Percentiles rank a stretch among this genome's conserved stretches.
phyloP scores from a whole-genome alignment of 2,797 vertebrate species.

The Macropus fuliginosus region DNA sequence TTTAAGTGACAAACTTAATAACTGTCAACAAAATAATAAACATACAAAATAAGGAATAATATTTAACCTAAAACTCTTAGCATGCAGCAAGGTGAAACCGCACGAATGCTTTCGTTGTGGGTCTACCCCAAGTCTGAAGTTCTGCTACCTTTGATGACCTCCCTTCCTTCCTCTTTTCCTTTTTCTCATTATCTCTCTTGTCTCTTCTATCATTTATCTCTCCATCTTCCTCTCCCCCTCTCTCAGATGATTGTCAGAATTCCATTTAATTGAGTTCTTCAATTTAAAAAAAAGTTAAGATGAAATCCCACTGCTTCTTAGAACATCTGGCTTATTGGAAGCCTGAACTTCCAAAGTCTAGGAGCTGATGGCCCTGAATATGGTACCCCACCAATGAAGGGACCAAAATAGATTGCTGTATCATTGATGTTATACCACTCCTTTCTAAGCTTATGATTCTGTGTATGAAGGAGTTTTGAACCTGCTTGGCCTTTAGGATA shows the following conservation, averaged over 20 bases:
- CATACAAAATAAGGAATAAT: not conserved
- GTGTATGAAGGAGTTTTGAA: not conserved
- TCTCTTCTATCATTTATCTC: no score
- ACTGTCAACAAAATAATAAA: not conserved
- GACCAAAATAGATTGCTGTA: not conserved
- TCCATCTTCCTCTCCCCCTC: no score
- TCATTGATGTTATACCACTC: not conserved
- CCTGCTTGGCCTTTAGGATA: not conserved
- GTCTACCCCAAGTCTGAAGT: not conserved
- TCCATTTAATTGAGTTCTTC: not conserved
- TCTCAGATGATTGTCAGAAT: not conserved
- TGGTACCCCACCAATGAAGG: not conserved
- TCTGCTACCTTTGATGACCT: not conserved
- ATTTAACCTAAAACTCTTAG: not conserved
- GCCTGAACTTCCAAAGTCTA: not conserved
- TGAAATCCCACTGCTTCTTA: conserved; percentile 18
- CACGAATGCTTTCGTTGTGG: not conserved
- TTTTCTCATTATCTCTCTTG: not conserved
- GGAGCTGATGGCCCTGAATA: not conserved
- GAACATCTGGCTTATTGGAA: not conserved
- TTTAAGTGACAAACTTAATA: not conserved
- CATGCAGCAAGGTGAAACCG: not conserved
- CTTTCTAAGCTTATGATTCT: conserved; percentile 11
- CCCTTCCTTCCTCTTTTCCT: not conserved
- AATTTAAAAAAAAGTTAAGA: not conserved